Conservation (phyloP, 2,888 invertebrate species). For the Caenorhabditis japonica region DNA sequence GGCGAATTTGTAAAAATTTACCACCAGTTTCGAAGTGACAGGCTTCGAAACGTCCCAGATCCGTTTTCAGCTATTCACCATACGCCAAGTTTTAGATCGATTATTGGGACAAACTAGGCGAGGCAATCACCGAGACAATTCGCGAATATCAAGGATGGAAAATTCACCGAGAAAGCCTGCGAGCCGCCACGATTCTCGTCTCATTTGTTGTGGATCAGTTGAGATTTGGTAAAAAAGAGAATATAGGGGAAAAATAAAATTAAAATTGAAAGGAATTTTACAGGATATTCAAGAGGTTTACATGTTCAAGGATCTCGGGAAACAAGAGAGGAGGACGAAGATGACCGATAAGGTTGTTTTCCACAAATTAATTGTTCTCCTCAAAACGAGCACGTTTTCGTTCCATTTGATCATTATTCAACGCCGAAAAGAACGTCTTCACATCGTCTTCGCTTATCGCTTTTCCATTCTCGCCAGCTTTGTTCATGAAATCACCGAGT, state of each 20-base stretch:
- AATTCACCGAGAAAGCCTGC: slow-evolving; percentile 60
- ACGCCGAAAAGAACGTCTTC: slow-evolving; percentile 47
- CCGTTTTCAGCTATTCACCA: too few species aligned
- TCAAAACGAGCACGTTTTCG: slow-evolving; percentile 38
- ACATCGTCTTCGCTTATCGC: slow-evolving; percentile 57
- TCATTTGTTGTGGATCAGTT: slow-evolving; percentile 67
- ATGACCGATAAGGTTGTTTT: background rate
- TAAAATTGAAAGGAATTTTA: slow-evolving; percentile 4
- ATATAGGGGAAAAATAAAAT: background rate
- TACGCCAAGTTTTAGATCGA: slow-evolving; percentile 57
- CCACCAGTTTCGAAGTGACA: too few species aligned
- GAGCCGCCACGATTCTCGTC: slow-evolving; percentile 65
- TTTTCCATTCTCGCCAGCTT: slow-evolving; percentile 8
- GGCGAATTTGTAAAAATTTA: too few species aligned
- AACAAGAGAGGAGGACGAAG: slow-evolving; percentile 34
- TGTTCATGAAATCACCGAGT: slow-evolving; percentile 40
- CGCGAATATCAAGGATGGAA: slow-evolving; percentile 67
- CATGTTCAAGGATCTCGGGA: slow-evolving; percentile 49
- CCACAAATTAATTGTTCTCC: slow-evolving; percentile 2
- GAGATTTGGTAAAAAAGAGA: slow-evolving; percentile 42
- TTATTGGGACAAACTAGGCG: slow-evolving; percentile 68
- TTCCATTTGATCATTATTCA: slow-evolving; percentile 24
- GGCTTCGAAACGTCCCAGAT: too few species aligned
- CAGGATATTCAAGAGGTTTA: slow-evolving; percentile 51
- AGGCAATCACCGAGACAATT: slow-evolving; percentile 64